phyloP scores from a whole-genome alignment of 1,140 invertebrate genomes.

The Portunus trituberculatus region DNA sequence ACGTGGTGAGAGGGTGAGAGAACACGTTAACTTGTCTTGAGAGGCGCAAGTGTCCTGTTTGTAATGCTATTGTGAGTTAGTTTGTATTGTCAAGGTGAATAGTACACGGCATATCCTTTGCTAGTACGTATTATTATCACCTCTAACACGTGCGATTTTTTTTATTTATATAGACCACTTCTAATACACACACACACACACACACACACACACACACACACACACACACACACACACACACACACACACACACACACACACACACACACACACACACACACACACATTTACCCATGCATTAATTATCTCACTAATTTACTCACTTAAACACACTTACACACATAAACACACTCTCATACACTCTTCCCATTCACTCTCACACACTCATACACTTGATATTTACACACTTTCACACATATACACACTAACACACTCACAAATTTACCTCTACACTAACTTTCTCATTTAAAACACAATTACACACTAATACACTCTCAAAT shows the following conservation, averaged over 20 bases:
- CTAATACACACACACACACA: neutral
- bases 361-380: neutral
- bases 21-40: no score
- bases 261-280: neutral
- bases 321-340: slow-evolving; percentile 40
- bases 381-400: neutral
- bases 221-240: slow-evolving; percentile 27
- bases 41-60: no score
- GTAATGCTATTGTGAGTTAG: no score
- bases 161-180: neutral
- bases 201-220: slow-evolving; percentile 50
- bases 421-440: neutral
- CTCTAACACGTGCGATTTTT: neutral
- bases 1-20: no score
- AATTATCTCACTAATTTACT: neutral
- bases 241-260: neutral
- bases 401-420: neutral
- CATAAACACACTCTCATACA: slow-evolving; percentile 7
- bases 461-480: neutral
- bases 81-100: no score
- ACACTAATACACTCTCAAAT: neutral
- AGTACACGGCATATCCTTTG: neutral
- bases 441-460: neutral
- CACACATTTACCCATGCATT: neutral
- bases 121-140: neutral